A percentile compares a stretch with the other conserved stretches of the same genome.
phyloP scores from a whole-genome alignment of 2,888 invertebrate genomes.

The Helicoverpa assulta region DNA sequence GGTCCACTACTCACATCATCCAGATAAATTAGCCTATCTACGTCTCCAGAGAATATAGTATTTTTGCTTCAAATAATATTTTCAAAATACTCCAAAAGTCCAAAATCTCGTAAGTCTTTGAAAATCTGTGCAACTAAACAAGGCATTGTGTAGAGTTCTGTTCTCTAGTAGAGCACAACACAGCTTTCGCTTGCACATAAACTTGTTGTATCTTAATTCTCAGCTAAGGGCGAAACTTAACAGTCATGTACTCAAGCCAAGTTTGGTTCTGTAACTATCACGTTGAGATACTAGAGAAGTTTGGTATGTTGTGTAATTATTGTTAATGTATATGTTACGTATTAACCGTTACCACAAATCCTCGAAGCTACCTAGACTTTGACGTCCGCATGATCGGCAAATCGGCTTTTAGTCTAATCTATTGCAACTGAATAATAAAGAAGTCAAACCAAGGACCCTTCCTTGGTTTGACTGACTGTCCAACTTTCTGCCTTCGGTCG shows the following conservation, averaged over 20 bases:
- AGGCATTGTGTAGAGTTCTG: neutral
- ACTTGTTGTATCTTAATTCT: neutral
- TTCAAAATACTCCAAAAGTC: neutral
- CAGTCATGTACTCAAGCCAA: neutral
- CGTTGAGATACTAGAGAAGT: neutral
- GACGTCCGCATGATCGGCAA: too few species aligned
- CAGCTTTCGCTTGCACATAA: neutral
- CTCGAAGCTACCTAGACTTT: too few species aligned
- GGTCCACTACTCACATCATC: too few species aligned
- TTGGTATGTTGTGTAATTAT: neutral
- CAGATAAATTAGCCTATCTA: too few species aligned
- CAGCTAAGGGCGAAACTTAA: neutral
- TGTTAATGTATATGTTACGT: neutral
- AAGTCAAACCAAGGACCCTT: too few species aligned
- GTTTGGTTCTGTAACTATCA: neutral
- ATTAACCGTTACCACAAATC: too few species aligned
- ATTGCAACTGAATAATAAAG: too few species aligned
- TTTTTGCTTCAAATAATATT: neutral
- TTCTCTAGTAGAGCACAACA: neutral
- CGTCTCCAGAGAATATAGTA: too few species aligned
- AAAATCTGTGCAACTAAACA: neutral
- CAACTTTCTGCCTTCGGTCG: too few species aligned
- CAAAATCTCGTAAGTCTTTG: neutral
- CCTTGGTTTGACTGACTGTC: too few species aligned
- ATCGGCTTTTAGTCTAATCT: too few species aligned